These are phyloP conservation scores for Dreissena polymorpha DNA, from an alignment of 1,140 invertebrate genomes.

Conservation along the genomic window DNA sequence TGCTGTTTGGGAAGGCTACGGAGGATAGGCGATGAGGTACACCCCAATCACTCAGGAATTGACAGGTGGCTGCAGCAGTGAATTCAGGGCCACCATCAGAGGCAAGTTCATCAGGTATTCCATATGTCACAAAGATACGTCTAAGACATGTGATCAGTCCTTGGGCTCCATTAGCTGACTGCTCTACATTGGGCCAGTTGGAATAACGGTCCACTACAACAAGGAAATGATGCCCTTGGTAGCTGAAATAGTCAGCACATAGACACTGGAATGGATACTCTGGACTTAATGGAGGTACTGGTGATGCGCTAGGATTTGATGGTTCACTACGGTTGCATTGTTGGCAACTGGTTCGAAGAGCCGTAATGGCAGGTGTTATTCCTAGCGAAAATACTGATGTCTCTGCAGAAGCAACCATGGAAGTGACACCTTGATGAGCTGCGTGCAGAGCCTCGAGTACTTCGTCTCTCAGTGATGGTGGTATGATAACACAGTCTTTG, in stretches of 20 bases:
- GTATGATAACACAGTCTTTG: slow-evolving; percentile 48
- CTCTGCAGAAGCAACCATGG: slow-evolving; percentile 57
- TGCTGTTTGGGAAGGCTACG: slow-evolving; percentile 50
- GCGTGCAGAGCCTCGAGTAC: slow-evolving; percentile 46
- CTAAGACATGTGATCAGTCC: slow-evolving; percentile 39
- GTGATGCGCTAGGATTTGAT: slow-evolving; percentile 51
- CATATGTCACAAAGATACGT: slow-evolving; percentile 55
- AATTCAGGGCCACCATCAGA: slow-evolving; percentile 59
- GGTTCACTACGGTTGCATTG: slow-evolving; percentile 56
- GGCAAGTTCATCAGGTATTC: slow-evolving; percentile 55
- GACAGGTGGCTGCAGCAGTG: slow-evolving; percentile 26
- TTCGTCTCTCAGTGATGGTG: slow-evolving; percentile 25
- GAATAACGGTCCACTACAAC: slow-evolving; percentile 51
- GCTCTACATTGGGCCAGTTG: slow-evolving; percentile 48
- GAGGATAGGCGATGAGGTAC: slow-evolving; percentile 56
- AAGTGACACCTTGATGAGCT: slow-evolving; percentile 57
- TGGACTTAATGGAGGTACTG: slow-evolving; percentile 25
- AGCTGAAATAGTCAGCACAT: slow-evolving; percentile 55
- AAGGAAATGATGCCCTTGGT: slow-evolving; percentile 49
- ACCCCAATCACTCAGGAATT: slow-evolving; percentile 54
- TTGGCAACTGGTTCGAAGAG: slow-evolving; percentile 7
- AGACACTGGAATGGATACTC: slow-evolving; percentile 62
- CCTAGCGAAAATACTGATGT: slow-evolving; percentile 58
- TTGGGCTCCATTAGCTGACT: slow-evolving; percentile 5
- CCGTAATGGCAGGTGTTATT: slow-evolving; percentile 54